These are phyloP conservation scores for Eulemur rufifrons DNA, from an alignment of 2,113 vertebrate genomes.

Conservation along the genomic window DNA sequence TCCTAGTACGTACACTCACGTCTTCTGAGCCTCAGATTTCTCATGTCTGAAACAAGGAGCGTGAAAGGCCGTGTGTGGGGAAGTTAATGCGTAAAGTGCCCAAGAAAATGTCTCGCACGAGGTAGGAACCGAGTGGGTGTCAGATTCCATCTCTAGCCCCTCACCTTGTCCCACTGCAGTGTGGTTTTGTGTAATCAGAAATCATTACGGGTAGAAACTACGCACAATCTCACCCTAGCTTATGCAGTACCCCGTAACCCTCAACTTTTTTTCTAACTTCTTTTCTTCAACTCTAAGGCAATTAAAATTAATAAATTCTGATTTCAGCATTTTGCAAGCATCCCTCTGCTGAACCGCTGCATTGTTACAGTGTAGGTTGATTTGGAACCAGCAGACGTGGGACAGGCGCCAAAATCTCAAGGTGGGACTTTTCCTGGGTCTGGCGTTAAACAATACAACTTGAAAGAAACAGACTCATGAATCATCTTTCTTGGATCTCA, in stretches of 20 bases:
- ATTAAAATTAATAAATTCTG: neutral
- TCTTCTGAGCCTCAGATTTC: neutral
- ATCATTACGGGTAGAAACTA: neutral
- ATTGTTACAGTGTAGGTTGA: neutral
- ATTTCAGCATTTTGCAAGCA: neutral
- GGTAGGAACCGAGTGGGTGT: neutral
- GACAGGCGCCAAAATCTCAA: neutral
- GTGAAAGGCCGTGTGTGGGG: no score
- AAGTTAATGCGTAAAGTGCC: neutral
- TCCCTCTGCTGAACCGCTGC: neutral
- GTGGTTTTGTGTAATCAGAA: neutral
- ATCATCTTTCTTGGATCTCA: constrained; percentile 19
- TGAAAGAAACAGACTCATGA: constrained; percentile 24
- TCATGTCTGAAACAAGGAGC: neutral
- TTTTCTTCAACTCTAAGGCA: neutral
- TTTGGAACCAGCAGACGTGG: neutral
- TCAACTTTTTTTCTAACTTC: neutral
- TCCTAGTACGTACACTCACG: neutral
- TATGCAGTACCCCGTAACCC: neutral
- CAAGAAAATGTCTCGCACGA: neutral
- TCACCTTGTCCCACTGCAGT: neutral
- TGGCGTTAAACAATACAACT: neutral
- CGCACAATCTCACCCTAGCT: neutral
- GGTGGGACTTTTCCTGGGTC: neutral
- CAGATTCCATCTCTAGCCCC: neutral